Base-by-base conservation (phyloP, 2,113 vertebrate species). In the Vireo altiloquus region DNA sequence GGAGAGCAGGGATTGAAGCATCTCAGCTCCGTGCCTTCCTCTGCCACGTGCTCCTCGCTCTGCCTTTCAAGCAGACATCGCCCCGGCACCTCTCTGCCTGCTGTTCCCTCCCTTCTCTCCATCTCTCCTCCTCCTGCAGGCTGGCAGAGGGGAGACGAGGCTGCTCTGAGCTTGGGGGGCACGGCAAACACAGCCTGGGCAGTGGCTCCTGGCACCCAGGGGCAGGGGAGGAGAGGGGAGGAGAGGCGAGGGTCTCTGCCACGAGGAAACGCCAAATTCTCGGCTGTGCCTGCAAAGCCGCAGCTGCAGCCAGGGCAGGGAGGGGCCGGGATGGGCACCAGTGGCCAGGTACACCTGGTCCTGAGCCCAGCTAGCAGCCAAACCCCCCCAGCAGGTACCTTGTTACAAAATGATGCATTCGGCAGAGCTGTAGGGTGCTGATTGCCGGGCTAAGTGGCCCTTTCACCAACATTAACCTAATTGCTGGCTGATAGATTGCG, bases 401-500 rank as follows among this genome's bases (percentile, higher is more conserved):
- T n/a, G 82, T 92, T 96, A 82, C 50, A 54, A 94, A 75, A 12
- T 39, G 92, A 75, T 85, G 66, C 39, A 96, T 63, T 92, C 59
- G 47, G 63, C 66, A 92, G 89, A 93, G 89, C 96, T 15, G 91
- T 76, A n/a, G 96, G 97, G 95, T 86, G 94, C 95, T 97, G 97
- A 98, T 93, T 96, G 90, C 88, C 89, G 90, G 96, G 95, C 97
- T 97, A 98, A 98, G 97, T 30, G 69, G 92, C 92, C 97, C 96
- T 97, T 98, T 97, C 97, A 95, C 97, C 96, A 96, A 96, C 96
- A 98, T 98, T 98, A 98, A 97, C 97, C 97, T 98, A 98, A 98
- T 98, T 98, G 97, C 96, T 63, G 91, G 90, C 95, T 98, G 97
- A 98, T 97, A 87, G 97, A 97, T 97, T 91, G 92, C 13, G 13